A percentile compares a stretch with the other conserved stretches of the same genome.
Evolutionary conservation across 2,113 vertebrate genomes (phyloP).

Genomic region (Macroglossus sobrinus): DNA sequence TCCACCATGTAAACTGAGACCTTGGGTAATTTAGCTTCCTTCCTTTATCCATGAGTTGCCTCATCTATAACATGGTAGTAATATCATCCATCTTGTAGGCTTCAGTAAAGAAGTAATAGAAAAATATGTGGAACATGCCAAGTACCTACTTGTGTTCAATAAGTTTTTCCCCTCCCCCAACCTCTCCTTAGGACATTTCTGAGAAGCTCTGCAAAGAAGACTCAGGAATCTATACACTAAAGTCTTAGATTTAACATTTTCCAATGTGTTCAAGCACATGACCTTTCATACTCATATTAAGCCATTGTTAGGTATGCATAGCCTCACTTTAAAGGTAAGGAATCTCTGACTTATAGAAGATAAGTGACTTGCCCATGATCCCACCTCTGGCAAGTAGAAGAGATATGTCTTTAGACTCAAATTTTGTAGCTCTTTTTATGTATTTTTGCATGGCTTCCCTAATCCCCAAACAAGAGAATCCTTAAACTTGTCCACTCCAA

Average conservation of each 20-base stretch:
- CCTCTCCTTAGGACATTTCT: neutral
- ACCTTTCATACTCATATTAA: neutral
- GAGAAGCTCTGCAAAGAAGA: neutral
- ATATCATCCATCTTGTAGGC: neutral
- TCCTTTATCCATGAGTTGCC: neutral
- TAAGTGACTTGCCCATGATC: neutral
- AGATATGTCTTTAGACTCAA: neutral
- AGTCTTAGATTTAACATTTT: neutral
- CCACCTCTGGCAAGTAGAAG: neutral
- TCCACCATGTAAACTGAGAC: neutral
- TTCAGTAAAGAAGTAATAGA: neutral
- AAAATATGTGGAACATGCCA: no score
- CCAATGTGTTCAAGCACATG: neutral
- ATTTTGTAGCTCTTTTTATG: neutral
- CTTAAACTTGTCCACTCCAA: neutral
- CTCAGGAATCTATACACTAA: neutral
- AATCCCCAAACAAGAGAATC: neutral
- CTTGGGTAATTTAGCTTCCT: neutral
- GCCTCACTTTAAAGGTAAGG: neutral
- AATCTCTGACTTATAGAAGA: neutral
- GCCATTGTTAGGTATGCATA: neutral
- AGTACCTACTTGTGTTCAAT: accelerated
- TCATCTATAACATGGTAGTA: neutral
- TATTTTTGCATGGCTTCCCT: neutral
- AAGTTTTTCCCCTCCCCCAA: neutral